A percentile compares a stretch with the other conserved stretches of the same genome.
phyloP scores from a whole-genome alignment of 2,797 vertebrate species.

The Enteromius treurensis region DNA sequence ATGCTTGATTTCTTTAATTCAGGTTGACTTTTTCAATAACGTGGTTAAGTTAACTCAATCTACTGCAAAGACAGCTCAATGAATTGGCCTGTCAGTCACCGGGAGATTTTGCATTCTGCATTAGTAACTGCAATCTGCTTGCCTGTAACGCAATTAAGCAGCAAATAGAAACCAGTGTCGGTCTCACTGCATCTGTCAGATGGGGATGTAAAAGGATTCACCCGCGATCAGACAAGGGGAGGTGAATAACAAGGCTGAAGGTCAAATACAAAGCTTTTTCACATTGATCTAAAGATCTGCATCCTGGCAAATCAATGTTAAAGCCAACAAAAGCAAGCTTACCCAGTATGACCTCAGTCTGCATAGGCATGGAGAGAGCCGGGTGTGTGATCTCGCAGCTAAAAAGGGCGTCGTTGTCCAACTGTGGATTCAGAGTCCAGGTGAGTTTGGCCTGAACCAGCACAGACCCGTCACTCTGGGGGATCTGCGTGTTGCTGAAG shows the following conservation, averaged over 20 bases:
- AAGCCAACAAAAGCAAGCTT: slow-evolving; percentile 65
- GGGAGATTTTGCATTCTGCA: slow-evolving; percentile 66
- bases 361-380: slow-evolving; percentile 97
- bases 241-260: slow-evolving; percentile 35
- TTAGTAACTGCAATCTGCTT: slow-evolving; percentile 75
- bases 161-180: slow-evolving; percentile 77
- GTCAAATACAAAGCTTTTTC: slow-evolving; percentile 16
- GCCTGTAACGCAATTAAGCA: slow-evolving; percentile 77
- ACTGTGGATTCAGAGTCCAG: slow-evolving; percentile 97
- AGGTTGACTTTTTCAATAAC: slow-evolving; percentile 80
- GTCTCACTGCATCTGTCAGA: slow-evolving; percentile 72
- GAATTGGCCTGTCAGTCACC: slow-evolving; percentile 81
- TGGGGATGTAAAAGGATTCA: slow-evolving; percentile 62
- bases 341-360: slow-evolving; percentile 94
- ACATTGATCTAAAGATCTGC: not conserved
- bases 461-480: slow-evolving; percentile 92
- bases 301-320: not conserved
- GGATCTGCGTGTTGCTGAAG: slow-evolving; percentile 87
- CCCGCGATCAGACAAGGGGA: slow-evolving; percentile 20
- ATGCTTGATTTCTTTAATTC: slow-evolving; percentile 76
- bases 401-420: slow-evolving; percentile 97
- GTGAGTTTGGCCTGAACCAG: slow-evolving; percentile 93
- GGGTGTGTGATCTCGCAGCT: slow-evolving; percentile 98
- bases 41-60: slow-evolving; percentile 77
- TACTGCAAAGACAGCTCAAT: slow-evolving; percentile 74